Evolutionary conservation across 53 echinoderm and acorn worm species (phyloP), one percentile per base, ranked within the genome.

Genomic region (Patiria pectinifera): DNA sequence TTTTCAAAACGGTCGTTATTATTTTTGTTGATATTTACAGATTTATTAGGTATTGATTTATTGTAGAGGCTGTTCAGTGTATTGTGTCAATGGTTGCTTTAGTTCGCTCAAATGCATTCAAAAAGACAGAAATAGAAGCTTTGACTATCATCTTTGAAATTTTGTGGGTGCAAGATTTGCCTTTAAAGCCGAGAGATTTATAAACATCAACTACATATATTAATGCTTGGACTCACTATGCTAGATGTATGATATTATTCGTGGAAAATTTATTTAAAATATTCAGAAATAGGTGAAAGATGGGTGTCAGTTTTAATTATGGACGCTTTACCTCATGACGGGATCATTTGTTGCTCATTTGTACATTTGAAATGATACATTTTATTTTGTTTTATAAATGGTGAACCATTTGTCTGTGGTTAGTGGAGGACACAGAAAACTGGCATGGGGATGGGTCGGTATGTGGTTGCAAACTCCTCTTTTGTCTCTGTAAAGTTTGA

Each of bases 51-150:
- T 59, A 61, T 43, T 47, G 23, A 72, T 58, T 71, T 47, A 46
- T 74, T 76, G 53, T 71, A 85, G 85, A 86, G 86, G 86, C 86
- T 86, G 86, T 75, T 22, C 5, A n/a, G 58, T 82, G 25, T 82
- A 59, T 59, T 58, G 26, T 45, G 48, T 48, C 4, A 21, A 82
- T 24, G 3, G 60, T 6, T 45, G 48, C 80, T 45, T 45, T 79
- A 79, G 48, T 76, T 76, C 21, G 10, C 25, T 7, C 6, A 76
- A 11, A 53, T 6, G 8, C 5, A 76, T 7, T 6, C 3, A 5
- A 45, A 45, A 79, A 25, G 19, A 46, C 2, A 48, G 2, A 79
- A 35, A 82, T 59, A 48, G 53, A 59, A 6, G 25, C 60, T 58
- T 8, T 43, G 35, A 35, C 35, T 35, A n/a, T 82, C 8, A 82